phyloP scores from a whole-genome alignment of 2,888 invertebrate genomes.

The Eristalis arbustorum region DNA sequence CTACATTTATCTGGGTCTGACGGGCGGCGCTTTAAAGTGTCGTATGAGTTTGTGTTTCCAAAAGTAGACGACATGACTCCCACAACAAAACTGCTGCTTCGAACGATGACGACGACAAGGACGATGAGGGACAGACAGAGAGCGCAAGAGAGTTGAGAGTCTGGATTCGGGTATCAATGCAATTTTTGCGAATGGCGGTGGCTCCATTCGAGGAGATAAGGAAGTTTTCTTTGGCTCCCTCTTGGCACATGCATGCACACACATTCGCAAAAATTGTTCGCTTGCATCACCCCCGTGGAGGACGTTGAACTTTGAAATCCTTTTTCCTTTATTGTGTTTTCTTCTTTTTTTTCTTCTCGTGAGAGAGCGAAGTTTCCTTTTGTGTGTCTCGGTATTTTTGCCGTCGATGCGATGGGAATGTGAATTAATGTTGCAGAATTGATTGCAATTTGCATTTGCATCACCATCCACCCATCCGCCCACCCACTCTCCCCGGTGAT shows the following conservation, averaged over 20 bases:
- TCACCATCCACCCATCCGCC: too few species aligned
- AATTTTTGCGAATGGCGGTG: conserved; percentile 32
- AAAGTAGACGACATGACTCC: conserved; percentile 48
- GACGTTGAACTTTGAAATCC: conserved; percentile 32
- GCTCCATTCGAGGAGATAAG: conserved; percentile 42
- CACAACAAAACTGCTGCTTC: conserved; percentile 30
- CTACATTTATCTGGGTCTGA: conserved; percentile 39
- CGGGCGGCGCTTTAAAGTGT: conserved; percentile 22
- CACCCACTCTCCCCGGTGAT: too few species aligned
- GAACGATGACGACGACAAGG: too few species aligned
- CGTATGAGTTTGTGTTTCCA: conserved; percentile 29
- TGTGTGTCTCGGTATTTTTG: neutral
- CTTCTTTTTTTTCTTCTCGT: neutral
- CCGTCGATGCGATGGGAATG: neutral
- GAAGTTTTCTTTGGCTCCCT: conserved; percentile 53
- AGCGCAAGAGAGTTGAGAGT: neutral
- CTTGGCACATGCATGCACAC: conserved; percentile 17
- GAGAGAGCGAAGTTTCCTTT: neutral
- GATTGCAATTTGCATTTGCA: neutral
- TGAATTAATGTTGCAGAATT: conserved; percentile 1
- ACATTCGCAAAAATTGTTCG: conserved; percentile 19
- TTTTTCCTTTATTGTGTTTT: neutral
- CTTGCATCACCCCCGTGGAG: neutral
- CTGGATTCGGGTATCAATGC: conserved; percentile 18
- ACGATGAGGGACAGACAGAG: too few species aligned